Evolutionary conservation across 2,888 invertebrate species (phyloP).

Genomic region (Melipona beecheii): DNA sequence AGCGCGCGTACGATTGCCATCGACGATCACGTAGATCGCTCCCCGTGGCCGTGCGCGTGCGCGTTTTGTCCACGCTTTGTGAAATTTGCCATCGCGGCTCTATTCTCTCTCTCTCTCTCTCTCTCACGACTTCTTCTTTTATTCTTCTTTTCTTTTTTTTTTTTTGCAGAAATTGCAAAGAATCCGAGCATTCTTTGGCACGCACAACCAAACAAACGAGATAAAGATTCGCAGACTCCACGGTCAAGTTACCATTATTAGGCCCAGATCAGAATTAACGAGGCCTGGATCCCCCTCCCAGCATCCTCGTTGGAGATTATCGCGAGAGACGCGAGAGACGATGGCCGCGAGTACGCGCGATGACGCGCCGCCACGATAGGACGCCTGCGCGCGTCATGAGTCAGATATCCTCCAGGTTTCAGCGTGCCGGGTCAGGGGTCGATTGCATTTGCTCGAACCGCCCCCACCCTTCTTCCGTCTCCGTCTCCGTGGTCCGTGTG

Average conservation of each 20-base stretch:
- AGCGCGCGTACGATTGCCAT: slow-evolving; percentile 68
- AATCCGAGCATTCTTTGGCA: too few relatives aligned
- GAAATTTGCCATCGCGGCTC: slow-evolving; percentile 10
- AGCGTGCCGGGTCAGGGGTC: slow-evolving; percentile 82
- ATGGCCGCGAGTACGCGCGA: slow-evolving; percentile 59
- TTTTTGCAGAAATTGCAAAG: background rate
- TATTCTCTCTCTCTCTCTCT: background rate
- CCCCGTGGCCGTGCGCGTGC: slow-evolving; percentile 36
- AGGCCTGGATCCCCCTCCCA: slow-evolving; percentile 7
- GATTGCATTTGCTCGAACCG: slow-evolving; percentile 79
- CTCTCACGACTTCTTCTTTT: background rate
- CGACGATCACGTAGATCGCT: slow-evolving; percentile 76
- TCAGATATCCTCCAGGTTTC: slow-evolving; percentile 81
- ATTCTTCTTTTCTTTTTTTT: background rate
- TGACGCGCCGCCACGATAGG: slow-evolving; percentile 72
- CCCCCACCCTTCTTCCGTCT: slow-evolving; percentile 67
- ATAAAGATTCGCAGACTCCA: background rate
- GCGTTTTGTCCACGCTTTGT: slow-evolving; percentile 55
- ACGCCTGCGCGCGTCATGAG: slow-evolving; percentile 80
- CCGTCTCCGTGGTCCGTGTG: slow-evolving; percentile 59
- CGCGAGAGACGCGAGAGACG: slow-evolving; percentile 31
- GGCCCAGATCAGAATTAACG: slow-evolving; percentile 45
- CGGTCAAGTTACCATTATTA: slow-evolving; percentile 50
- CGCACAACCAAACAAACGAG: background rate
- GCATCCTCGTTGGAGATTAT: slow-evolving; percentile 10